Evolutionary conservation across 2,888 invertebrate genomes (phyloP).

Genomic region (Aphodius sticticus): DNA sequence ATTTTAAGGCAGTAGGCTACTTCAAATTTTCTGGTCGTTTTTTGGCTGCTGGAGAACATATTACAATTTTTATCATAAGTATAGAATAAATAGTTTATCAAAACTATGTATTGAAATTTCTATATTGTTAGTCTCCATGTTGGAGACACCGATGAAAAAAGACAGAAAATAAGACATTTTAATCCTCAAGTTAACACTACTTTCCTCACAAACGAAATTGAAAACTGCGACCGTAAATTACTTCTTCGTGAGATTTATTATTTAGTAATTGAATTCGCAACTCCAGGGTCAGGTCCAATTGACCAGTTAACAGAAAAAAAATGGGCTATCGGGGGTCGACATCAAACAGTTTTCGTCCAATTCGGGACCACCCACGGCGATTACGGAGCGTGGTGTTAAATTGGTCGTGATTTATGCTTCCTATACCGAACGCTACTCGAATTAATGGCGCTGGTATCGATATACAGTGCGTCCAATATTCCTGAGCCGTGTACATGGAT

Average conservation of each 20-base stretch:
- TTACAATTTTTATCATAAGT: no score
- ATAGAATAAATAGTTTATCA: no score
- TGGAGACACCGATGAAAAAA: no score
- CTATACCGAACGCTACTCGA: constrained; percentile 5
- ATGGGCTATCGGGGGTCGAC: background rate
- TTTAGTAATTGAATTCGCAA: background rate
- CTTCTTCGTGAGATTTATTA: background rate
- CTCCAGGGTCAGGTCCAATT: constrained; percentile 6
- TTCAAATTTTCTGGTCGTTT: no score
- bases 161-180: background rate
- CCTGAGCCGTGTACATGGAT: background rate
- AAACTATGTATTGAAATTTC: no score
- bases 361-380: constrained; percentile 30
- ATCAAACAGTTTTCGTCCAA: constrained; percentile 8
- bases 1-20: no score
- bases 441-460: background rate
- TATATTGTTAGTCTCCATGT: no score
- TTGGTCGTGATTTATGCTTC: constrained; percentile 34
- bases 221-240: background rate
- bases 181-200: background rate
- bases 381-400: constrained; percentile 24
- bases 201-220: background rate
- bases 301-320: constrained; percentile 10
- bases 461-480: background rate
- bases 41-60: no score